Evolutionary conservation across 2,888 invertebrate genomes (phyloP), one percentile per base, ranked within the genome.

Genomic region (Drosophila hamatofila): DNA sequence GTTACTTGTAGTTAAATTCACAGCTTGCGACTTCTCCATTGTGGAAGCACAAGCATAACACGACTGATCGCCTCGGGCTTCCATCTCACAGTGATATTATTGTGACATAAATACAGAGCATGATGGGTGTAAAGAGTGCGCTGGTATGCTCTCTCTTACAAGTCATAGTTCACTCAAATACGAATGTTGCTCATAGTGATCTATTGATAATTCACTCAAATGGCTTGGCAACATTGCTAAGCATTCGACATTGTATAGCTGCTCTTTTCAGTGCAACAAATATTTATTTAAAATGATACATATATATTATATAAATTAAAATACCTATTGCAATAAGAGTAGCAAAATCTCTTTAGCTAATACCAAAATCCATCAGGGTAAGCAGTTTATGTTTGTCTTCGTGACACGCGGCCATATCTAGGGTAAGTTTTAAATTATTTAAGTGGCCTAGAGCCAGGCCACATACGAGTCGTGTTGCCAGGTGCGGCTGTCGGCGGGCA

Each of bases 381-480:
- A 35, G 9, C 25, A 16, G 16, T 27, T 27, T 23, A 9, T 37
- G 8, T 8, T n/a, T 9, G n/a, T 5, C 27, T 8, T 48, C 54
- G 75, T 63, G 66, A 33, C 76, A 67, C 73, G 64, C 25, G 62
- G 0, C 37, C 76, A 71, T 48, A 37, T 39, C 70, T 66, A 21
- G 57, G 35, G 30, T n/a, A 52, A 61, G 30, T 55, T 65, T 62
- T 84, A 76, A 88, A 85, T 85, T 73, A 88, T 89, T 88, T 72
- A 82, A 76, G 72, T 72, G 59, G 78, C 51, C 62, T 21, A 56
- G 51, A 61, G 54, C 9, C 58, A 25, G 68, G 59, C 25, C 70
- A 48, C 70, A 56, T 60, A 52, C 25, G 44, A 59, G 49, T 46
- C 54, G 37, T 25, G 51, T 25, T 37, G 25, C 16, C 42, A 37